A percentile compares a stretch with the other conserved stretches of the same genome.
Conservation (phyloP, 2,888 invertebrate genomes). For the Petrolisthes cinctipes region DNA sequence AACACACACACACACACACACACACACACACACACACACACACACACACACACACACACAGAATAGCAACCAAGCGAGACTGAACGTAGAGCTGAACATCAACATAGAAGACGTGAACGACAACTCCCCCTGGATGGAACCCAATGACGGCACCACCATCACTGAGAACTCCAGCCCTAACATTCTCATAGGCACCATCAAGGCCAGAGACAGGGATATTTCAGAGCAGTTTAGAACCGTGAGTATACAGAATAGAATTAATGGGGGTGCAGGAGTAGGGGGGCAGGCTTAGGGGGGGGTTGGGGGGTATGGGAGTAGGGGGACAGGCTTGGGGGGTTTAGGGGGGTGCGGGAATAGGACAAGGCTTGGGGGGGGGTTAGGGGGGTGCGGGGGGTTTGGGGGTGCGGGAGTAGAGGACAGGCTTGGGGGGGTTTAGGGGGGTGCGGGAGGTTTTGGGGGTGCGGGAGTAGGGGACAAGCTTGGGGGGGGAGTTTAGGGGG, state of each 20-base stretch:
- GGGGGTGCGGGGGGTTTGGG: not conserved
- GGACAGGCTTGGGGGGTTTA: no score
- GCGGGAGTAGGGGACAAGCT: not conserved
- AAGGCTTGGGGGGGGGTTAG: not conserved
- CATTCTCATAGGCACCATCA: slow-evolving; percentile 87
- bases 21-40: no score
- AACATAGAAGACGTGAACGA: slow-evolving; percentile 44
- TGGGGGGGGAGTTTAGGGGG: no score
- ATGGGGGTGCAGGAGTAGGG: not conserved
- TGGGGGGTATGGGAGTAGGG: not conserved
- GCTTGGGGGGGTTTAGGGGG: not conserved
- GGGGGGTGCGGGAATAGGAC: no score
- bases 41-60: slow-evolving; percentile 1
- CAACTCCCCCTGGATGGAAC: slow-evolving; percentile 84
- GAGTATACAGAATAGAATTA: slow-evolving; percentile 44
- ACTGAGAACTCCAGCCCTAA: slow-evolving; percentile 85
- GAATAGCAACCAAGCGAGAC: slow-evolving; percentile 36
- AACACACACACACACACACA: no score
- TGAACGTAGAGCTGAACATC: slow-evolving; percentile 31
- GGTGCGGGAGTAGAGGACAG: no score
- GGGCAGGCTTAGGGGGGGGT: not conserved
- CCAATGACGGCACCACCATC: slow-evolving; percentile 86
- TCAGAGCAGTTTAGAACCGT: slow-evolving; percentile 76
- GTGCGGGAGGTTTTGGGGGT: not conserved
- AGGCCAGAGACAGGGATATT: slow-evolving; percentile 88